Evolutionary conservation across 1,140 invertebrate genomes (phyloP), one percentile per base, ranked within the genome.

Genomic region (Micrasema longulum): DNA sequence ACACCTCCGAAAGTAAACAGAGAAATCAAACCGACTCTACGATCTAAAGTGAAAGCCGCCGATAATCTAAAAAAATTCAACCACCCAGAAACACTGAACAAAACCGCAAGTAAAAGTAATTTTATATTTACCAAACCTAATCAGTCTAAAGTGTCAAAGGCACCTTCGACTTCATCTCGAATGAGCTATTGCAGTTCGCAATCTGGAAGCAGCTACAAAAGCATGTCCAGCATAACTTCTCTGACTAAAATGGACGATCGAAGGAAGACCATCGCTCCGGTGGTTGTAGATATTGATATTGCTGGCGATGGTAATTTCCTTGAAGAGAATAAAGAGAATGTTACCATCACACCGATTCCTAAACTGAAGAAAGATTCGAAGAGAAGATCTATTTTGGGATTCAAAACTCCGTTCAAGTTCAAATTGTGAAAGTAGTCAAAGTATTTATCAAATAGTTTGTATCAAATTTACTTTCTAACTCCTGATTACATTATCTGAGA

Each of bases 321-420:
- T 14, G 18, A 12, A n/a, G 68, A 65, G 63, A 70, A 76, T 47
- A 73, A 73, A n/a, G 72, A 76, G 52, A 76, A 73, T 50, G n/a
- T 20, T 22, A 43, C 14, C 11, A n/a, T n/a, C n/a, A 65, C 70
- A 0, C 62, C 57, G 1, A 11, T 64, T 7, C 65, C 71, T 35
- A 60, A 41, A 35, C 60, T 79, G 4, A 83, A 82, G 68, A 85
- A 83, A 66, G 75, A 79, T 36, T 83, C 81, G 62, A 78, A 74
- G 60, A 78, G 82, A 16, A 84, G 80, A 68, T 85, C 84, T 16
- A 74, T 85, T 67, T 68, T 85, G 52, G 79, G 80, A 53, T 85
- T 85, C 69, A 85, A 84, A 78, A 85, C 84, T 16, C 84, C 84
- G 10, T 85, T 85, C 64, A 85, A 83, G 72, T 85, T 85, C 67